Evolutionary conservation across 2,888 invertebrate genomes (phyloP), one percentile per base, ranked within the genome.

Genomic region (Drosophila prolongata): DNA sequence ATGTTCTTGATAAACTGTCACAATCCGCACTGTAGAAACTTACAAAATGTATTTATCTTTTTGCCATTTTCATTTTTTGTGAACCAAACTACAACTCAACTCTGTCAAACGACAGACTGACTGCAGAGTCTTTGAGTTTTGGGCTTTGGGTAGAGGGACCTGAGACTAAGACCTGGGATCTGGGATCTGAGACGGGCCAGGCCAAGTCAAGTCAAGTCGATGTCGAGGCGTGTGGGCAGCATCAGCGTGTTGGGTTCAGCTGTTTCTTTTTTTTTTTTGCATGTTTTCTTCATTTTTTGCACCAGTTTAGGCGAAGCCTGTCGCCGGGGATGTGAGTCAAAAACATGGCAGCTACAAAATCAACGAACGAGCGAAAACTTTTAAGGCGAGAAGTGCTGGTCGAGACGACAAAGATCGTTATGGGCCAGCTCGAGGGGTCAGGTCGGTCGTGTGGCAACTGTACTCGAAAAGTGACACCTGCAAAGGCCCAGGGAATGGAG

Each of bases 361-460:
- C 58, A 49, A 67, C 56, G 27, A 46, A 50, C 38, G 40, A 68
- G 30, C 47, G 11, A 47, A 53, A 54, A 70, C 71, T 49, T 60
- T 44, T 42, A 70, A 58, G 68, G 70, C 68, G 47, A 57, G 34
- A 66, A 50, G 49, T 19, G 13, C 19, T 49, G 49, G 49, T 19
- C 34, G 49, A 69, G 70, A 47, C 70, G 70, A 70, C 70, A 70
- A 53, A 69, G 69, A 69, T 69, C 69, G 69, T 55, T 49, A 35
- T 44, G 69, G 37, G 19, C 19, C 70, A 19, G 64, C 54, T 35
- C 53, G 38, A 50, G 87, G 67, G 82, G 82, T 82, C 82, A 82
- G 87, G 78, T 84, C 78, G 87, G 85, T 84, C 85, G 81, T 80
- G 83, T 77, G 87, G 81, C 87, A 87, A 84, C 87, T 82, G 82